Evolutionary conservation across 2,797 vertebrate species (phyloP).

Genomic region (Pantherophis vulpinus): DNA sequence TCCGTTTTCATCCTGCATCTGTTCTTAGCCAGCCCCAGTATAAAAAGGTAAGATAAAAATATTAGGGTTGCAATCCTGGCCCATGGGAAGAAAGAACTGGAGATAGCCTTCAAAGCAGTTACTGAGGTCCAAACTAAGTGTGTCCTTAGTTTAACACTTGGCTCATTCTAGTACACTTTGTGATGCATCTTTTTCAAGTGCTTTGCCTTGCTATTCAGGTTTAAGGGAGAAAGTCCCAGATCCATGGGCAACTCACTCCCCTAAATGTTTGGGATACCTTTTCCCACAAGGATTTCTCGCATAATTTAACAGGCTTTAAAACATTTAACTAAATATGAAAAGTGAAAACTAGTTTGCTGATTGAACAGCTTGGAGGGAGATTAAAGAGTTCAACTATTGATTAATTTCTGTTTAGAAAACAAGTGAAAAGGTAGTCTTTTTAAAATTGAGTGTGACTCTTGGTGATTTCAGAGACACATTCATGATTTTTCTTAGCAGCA

Average conservation of each 20-base stretch:
- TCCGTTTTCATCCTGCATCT: slow-evolving; percentile 88
- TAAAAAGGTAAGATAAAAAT: slow-evolving; percentile 80
- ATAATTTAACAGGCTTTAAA: neutral
- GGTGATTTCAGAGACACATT: neutral
- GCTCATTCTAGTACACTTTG: neutral
- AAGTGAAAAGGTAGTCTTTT: neutral
- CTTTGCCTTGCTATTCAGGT: neutral
- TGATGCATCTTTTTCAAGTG: neutral
- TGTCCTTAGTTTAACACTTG: neutral
- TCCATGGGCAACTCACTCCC: neutral
- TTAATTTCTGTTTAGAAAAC: neutral
- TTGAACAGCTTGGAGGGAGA: neutral
- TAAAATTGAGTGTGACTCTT: neutral
- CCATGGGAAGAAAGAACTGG: neutral
- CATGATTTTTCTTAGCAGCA: neutral
- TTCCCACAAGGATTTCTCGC: neutral
- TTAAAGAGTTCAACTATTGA: neutral
- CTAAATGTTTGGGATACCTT: neutral
- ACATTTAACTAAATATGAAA: neutral
- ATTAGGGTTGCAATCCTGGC: neutral
- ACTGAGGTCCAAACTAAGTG: neutral
- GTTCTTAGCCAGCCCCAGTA: slow-evolving; percentile 82
- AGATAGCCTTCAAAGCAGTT: neutral
- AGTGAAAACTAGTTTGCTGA: neutral
- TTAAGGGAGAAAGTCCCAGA: neutral